A percentile compares a stretch with the other conserved stretches of the same genome.
phyloP scores from a whole-genome alignment of 2,888 invertebrate species.

The Pheosia gnoma region DNA sequence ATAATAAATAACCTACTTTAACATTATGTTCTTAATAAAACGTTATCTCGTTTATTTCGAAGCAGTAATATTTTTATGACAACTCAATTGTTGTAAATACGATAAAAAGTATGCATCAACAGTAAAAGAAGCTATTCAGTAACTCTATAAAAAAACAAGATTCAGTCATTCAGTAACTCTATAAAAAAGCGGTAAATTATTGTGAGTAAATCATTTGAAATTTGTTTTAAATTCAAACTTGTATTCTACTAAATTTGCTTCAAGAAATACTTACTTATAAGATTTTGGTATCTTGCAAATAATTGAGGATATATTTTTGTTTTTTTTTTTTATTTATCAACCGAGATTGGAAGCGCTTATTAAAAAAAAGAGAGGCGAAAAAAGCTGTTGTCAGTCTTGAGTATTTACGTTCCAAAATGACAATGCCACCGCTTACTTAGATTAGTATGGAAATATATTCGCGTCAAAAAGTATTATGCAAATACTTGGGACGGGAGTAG shows the following conservation, averaged over 20 bases:
- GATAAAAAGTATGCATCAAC: not conserved
- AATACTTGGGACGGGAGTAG: not conserved
- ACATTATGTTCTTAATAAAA: constrained; percentile 2
- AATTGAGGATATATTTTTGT: no score
- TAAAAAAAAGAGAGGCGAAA: no score
- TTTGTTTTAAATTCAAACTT: no score
- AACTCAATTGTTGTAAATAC: not conserved
- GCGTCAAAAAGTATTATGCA: constrained; percentile 5
- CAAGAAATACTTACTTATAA: no score
- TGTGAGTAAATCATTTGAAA: no score
- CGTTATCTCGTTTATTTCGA: constrained; percentile 5
- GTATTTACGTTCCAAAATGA: not conserved
- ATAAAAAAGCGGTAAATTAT: no score
- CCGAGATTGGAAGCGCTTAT: no score
- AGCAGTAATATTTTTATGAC: constrained; percentile 6
- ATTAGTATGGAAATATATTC: constrained; percentile 4
- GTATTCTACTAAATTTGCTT: no score
- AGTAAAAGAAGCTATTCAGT: not conserved
- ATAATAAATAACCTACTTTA: not conserved
- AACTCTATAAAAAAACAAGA: not conserved
- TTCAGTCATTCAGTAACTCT: no score
- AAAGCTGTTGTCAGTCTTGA: not conserved
- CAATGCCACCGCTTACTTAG: not conserved
- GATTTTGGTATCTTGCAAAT: no score
- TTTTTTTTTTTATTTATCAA: no score